phyloP scores from a whole-genome alignment of 1,140 invertebrate genomes.

The Maniola jurtina region DNA sequence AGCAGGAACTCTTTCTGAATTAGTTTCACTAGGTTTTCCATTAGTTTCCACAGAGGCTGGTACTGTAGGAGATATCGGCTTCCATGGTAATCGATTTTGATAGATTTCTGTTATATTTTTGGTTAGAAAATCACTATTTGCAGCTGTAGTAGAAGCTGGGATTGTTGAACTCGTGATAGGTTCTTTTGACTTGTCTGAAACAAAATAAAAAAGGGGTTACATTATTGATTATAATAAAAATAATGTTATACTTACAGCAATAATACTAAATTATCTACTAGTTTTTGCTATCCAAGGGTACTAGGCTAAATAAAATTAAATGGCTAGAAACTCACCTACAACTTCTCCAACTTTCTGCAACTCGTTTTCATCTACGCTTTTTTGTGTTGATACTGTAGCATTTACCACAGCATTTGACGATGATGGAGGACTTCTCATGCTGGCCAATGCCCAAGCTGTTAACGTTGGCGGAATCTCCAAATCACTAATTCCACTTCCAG shows the following conservation, averaged over 20 bases:
- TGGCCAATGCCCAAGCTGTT: constrained; percentile 67
- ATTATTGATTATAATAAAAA: too few species aligned
- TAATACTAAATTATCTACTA: too few species aligned
- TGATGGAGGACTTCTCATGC: constrained; percentile 55
- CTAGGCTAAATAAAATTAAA: background rate
- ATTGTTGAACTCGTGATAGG: constrained; percentile 36
- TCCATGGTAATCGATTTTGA: constrained; percentile 57
- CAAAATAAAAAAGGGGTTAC: background rate
- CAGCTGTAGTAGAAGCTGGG: constrained; percentile 33
- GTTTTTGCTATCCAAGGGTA: background rate
- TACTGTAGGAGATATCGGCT: constrained; percentile 42
- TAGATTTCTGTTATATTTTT: constrained; percentile 56
- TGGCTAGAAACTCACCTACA: constrained; percentile 44
- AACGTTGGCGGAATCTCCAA: constrained; percentile 68
- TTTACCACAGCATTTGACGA: constrained; percentile 43
- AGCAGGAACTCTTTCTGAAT: constrained; percentile 55
- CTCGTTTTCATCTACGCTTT: constrained; percentile 59
- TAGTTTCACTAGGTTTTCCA: constrained; percentile 39
- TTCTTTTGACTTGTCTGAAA: constrained; percentile 58
- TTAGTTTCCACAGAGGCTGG: constrained; percentile 28
- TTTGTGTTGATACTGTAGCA: constrained; percentile 47
- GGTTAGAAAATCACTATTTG: constrained; percentile 45
- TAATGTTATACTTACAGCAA: too few species aligned
- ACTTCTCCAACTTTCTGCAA: constrained; percentile 61
- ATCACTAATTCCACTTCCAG: constrained; percentile 43